Base-by-base conservation (phyloP, 2,797 vertebrate genomes). In the Perodicticus potto region DNA sequence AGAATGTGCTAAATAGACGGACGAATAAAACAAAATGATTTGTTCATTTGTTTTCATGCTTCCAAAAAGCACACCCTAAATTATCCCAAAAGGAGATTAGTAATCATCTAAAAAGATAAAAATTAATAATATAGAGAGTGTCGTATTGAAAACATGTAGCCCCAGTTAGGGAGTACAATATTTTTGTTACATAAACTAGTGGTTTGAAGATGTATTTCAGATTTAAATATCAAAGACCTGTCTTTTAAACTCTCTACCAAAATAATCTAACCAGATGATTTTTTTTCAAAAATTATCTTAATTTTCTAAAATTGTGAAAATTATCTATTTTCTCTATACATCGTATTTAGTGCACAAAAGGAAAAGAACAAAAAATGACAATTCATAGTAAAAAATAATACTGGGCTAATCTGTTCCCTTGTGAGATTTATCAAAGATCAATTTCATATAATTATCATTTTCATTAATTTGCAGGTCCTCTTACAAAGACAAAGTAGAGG, bases 391-490 rank as follows among this genome's bases (percentile, higher is more conserved):
- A 74, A 74, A 85, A 92, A 78, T 57, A 80, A 85, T 23, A 92
- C 20, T 70, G 43, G 85, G 27, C 19, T 91, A 81, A 57, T 22
- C 40, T 61, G 12, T 5, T 88, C 80, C 59, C 25, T 63, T 82
- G 55, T 40, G 59, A 89, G 25, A 76, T 23, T 82, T 53, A 94
- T 81, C 74, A 65, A 55, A 76, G 61, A 77, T 59, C 59, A 57
- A 40, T 55, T 94, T 77, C 77, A 61, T 45, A 59, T 43, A 49
- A 93, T 83, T 40, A 63, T 14, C 13, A 1, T 53, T 89, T 88
- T 88, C 86, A 81, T 81, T 55, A 74, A 53, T 89, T 93, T 85
- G 59, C 80, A 76, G 43, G 27, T 61, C 40, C 2, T 91, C 67
- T 91, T 89, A 81, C 43, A 93, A 91, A 73, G 53, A 69, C 57